Percentiles rank a stretch among this genome's conserved stretches.
These are phyloP conservation scores for Theretra japonica DNA, from an alignment of 2,888 invertebrate genomes.

Conservation along the genomic window DNA sequence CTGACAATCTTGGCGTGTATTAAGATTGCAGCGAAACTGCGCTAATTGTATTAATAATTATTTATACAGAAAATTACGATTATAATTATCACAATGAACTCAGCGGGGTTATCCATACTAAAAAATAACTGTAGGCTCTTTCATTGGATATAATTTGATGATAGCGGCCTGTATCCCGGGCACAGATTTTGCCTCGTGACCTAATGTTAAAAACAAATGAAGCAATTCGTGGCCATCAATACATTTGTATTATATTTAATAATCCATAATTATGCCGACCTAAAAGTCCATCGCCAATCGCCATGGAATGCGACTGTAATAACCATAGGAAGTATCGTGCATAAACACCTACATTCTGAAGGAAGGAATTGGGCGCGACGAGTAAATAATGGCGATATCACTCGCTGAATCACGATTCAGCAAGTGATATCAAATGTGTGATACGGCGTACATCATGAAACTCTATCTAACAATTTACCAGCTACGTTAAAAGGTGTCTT, in stretches of 20 bases:
- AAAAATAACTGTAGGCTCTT: conserved; percentile 4
- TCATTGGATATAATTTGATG: background rate
- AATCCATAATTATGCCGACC: background rate
- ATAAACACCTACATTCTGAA: conserved; percentile 31
- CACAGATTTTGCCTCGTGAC: conserved; percentile 3
- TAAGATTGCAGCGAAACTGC: background rate
- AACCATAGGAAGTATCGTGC: background rate
- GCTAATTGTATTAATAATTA: conserved; percentile 14
- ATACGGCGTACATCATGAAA: background rate
- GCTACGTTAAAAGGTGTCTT: conserved; percentile 37
- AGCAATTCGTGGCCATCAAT: background rate
- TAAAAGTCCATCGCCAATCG: background rate
- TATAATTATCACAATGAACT: conserved; percentile 13
- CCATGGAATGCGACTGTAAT: background rate
- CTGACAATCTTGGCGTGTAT: background rate
- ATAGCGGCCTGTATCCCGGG: background rate
- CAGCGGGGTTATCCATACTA: conserved; percentile 19
- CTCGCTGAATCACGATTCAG: conserved; percentile 50
- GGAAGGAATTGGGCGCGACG: conserved; percentile 58
- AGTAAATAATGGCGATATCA: conserved; percentile 60
- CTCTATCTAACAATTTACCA: conserved; percentile 36
- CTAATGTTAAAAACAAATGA: background rate
- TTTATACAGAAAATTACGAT: conserved; percentile 5
- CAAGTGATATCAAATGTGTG: conserved; percentile 1
- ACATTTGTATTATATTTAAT: background rate